phyloP scores from a whole-genome alignment of 2,888 invertebrate genomes.

The Volucella zonaria region DNA sequence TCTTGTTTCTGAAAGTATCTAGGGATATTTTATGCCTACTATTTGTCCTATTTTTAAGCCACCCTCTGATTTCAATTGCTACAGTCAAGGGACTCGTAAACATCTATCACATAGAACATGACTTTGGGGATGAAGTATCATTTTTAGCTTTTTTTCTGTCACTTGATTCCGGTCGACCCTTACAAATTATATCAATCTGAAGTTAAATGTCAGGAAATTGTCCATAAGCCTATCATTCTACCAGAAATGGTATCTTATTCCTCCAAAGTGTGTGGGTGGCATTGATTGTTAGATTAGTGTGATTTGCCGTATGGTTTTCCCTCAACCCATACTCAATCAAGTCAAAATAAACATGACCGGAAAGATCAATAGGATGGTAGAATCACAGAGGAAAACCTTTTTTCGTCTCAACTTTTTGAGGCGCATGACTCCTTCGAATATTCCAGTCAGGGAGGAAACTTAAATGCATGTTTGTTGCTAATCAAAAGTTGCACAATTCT shows the following conservation, averaged over 20 bases:
- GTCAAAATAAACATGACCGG: conserved; percentile 15
- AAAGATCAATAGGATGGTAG: conserved; percentile 16
- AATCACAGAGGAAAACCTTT: not conserved
- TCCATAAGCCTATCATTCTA: not conserved
- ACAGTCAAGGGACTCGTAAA: not conserved
- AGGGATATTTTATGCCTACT: not conserved
- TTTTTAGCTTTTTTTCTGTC: conserved; percentile 12
- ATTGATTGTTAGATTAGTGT: conserved; percentile 19
- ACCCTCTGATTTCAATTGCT: not conserved
- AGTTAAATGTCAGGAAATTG: conserved; percentile 2
- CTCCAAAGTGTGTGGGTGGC: not conserved
- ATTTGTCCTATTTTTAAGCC: conserved; percentile 16
- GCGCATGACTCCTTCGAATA: conserved; percentile 15
- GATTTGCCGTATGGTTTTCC: not conserved
- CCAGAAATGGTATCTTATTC: not conserved
- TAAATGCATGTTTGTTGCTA: conserved; percentile 11
- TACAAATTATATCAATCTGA: conserved; percentile 27
- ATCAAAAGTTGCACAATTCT: conserved; percentile 37
- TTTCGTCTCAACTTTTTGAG: conserved; percentile 19
- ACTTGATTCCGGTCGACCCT: not conserved
- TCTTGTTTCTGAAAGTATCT: not conserved
- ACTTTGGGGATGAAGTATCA: conserved; percentile 2
- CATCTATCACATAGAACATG: not conserved
- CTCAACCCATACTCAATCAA: conserved; percentile 11
- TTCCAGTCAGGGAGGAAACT: conserved; percentile 19